Conservation (phyloP, 2,113 vertebrate species). For the Bagarius yarrelli region DNA sequence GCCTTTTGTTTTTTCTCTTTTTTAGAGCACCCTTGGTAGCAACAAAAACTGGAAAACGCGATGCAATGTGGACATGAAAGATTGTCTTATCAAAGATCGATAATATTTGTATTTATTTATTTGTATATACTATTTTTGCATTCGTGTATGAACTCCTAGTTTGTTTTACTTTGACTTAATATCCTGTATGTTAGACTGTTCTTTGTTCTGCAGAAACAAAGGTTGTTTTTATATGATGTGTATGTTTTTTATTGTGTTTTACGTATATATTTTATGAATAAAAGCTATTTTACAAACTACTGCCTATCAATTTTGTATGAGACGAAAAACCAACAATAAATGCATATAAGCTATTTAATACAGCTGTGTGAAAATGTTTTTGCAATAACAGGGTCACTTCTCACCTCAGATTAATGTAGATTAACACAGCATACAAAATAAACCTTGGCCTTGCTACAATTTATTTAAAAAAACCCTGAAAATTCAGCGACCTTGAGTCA, state of each 20-base stretch:
- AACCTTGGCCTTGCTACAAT: neutral
- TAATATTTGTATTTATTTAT: neutral
- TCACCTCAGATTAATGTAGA: conserved; percentile 2
- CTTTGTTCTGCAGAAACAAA: neutral
- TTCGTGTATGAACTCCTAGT: neutral
- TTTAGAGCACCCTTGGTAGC: conserved; percentile 28
- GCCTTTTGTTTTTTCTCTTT: neutral
- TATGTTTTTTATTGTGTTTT: neutral
- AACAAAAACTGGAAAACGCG: neutral
- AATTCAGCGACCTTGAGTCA: neutral
- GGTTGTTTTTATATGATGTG: neutral
- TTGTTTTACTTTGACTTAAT: neutral
- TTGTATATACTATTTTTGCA: neutral
- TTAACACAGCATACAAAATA: neutral
- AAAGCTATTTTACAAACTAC: conserved; percentile 8
- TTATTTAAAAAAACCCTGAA: neutral
- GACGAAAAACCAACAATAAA: neutral
- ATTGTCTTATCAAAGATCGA: neutral
- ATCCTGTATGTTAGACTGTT: neutral
- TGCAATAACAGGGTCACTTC: neutral
- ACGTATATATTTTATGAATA: neutral
- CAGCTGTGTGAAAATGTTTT: conserved; percentile 4
- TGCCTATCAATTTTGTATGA: neutral
- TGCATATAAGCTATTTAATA: neutral
- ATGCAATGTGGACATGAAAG: neutral